These are phyloP conservation scores for western clawed frog (Xenopus tropicalis) DNA, from an alignment of 2,113 vertebrate genomes.

Conservation along the genomic window DNA sequence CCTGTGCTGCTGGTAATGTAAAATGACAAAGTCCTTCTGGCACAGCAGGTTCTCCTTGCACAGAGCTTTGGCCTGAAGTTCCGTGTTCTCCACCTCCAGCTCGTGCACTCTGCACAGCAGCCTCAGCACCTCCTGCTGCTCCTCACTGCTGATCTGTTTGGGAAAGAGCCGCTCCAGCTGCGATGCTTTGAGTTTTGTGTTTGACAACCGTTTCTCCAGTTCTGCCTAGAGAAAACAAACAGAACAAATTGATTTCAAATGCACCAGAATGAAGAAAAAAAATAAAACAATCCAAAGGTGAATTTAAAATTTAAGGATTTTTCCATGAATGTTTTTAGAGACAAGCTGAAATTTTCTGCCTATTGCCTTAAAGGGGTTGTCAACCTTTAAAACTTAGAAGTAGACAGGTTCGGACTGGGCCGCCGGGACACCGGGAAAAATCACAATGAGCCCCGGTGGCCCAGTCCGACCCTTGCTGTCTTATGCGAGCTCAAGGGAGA, in stretches of 20 bases:
- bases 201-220: constrained; percentile 58
- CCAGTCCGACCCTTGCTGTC: too few relatives aligned
- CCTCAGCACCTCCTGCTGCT: constrained; percentile 61
- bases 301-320: too few relatives aligned
- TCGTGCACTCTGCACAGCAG: constrained; percentile 62
- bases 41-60: constrained; percentile 51
- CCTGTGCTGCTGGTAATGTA: constrained; percentile 54
- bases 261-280: background rate
- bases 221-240: constrained; percentile 47
- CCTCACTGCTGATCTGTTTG: constrained; percentile 45
- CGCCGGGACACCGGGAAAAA: too few relatives aligned
- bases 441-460: too few relatives aligned
- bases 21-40: constrained; percentile 61
- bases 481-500: too few relatives aligned
- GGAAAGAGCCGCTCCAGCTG: constrained; percentile 61
- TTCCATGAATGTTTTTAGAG: too few relatives aligned
- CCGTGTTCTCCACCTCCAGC: constrained; percentile 60
- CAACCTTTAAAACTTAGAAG: too few relatives aligned
- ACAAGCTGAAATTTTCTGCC: too few relatives aligned
- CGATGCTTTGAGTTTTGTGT: constrained; percentile 52
- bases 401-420: too few relatives aligned
- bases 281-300: too few relatives aligned
- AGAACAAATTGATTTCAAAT: background rate
- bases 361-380: too few relatives aligned
- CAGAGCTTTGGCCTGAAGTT: constrained; percentile 51